A percentile compares a stretch with the other conserved stretches of the same genome.
phyloP scores from a whole-genome alignment of 2,888 invertebrate genomes.

The Phoenoteleia sp. region DNA sequence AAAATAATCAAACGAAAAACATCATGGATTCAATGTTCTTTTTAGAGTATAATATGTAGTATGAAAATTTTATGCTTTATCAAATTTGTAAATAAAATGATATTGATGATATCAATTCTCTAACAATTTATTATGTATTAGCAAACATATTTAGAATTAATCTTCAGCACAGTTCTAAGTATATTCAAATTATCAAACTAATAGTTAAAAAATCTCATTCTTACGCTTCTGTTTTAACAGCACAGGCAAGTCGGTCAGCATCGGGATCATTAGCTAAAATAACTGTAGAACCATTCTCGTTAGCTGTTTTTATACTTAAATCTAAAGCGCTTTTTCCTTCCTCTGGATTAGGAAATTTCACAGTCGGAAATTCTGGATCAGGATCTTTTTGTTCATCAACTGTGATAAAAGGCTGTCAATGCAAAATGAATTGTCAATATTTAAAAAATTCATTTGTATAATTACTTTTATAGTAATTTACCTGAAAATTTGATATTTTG shows the following conservation, averaged over 20 bases:
- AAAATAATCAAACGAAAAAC: too few species aligned
- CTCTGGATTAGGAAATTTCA: slow-evolving; percentile 99
- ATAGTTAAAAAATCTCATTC: too few species aligned
- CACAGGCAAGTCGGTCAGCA: slow-evolving; percentile 96
- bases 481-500: slow-evolving; percentile 91
- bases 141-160: too few species aligned
- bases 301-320: slow-evolving; percentile 93
- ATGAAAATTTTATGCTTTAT: too few species aligned
- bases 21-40: too few species aligned
- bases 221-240: slow-evolving; percentile 92
- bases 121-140: too few species aligned
- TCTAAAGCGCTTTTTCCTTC: slow-evolving; percentile 95
- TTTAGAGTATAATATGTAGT: too few species aligned
- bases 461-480: slow-evolving; percentile 84
- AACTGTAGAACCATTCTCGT: slow-evolving; percentile 89
- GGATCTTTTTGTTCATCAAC: slow-evolving; percentile 94
- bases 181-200: too few species aligned
- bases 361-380: slow-evolving; percentile 99
- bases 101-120: too few species aligned
- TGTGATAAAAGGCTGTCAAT: slow-evolving; percentile 88
- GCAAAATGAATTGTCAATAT: not conserved
- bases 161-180: too few species aligned
- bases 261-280: slow-evolving; percentile 99
- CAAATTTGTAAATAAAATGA: too few species aligned
- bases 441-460: slow-evolving; percentile 18